A percentile compares a stretch with the other conserved stretches of the same genome.
Evolutionary conservation across 1,140 invertebrate species (phyloP).

Genomic region (Euglossa dilemma): DNA sequence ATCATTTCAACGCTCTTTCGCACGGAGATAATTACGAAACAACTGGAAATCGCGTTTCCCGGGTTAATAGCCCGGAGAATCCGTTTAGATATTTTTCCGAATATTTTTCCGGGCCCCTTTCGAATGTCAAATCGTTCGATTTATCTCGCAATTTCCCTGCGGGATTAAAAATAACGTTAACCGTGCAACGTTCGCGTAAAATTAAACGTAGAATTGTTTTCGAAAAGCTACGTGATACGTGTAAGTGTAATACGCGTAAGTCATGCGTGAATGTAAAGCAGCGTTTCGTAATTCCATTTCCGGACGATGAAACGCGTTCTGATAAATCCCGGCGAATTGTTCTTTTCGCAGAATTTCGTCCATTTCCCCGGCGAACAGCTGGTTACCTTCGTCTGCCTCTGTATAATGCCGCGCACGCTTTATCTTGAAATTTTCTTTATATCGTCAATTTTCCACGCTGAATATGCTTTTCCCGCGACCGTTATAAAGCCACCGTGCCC

Average conservation of each 20-base stretch:
- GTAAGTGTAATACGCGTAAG: too few species aligned
- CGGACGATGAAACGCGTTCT: constrained; percentile 7
- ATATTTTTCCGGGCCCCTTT: not conserved
- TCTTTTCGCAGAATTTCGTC: not conserved
- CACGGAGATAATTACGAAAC: too few species aligned
- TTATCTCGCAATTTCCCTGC: not conserved
- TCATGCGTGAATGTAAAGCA: not conserved
- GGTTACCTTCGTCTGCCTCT: not conserved
- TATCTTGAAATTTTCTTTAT: constrained; percentile 15
- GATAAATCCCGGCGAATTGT: not conserved
- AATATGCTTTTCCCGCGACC: not conserved
- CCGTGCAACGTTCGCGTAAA: not conserved
- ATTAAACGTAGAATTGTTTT: not conserved
- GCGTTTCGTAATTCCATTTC: not conserved
- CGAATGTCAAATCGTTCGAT: not conserved
- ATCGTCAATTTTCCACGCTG: not conserved
- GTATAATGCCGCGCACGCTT: not conserved
- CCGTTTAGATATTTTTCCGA: too few species aligned
- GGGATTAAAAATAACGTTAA: not conserved
- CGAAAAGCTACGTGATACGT: not conserved
- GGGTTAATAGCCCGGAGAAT: too few species aligned
- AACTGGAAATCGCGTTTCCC: too few species aligned
- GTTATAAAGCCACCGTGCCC: not conserved
- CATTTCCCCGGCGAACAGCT: not conserved
- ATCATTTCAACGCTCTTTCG: too few species aligned